These are phyloP conservation scores for Eupithecia pulchellata DNA, from an alignment of 2,888 invertebrate species.

Conservation along the genomic window DNA sequence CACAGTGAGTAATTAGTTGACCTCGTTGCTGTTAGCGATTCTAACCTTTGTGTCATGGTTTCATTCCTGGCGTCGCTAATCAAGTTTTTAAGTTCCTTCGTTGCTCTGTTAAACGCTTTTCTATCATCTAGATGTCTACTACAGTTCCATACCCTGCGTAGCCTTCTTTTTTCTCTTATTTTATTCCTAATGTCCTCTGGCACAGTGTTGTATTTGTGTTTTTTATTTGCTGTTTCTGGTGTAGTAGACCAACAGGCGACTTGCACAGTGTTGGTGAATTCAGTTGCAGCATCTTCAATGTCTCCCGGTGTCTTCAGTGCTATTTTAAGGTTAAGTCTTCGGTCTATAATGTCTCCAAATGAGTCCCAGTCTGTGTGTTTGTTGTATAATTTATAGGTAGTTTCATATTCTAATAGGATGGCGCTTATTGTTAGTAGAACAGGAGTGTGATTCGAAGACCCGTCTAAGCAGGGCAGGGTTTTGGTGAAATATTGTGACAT, in stretches of 20 bases:
- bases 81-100: too few relatives aligned
- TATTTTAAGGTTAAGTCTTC: too few relatives aligned
- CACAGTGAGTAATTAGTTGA: too few relatives aligned
- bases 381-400: background rate
- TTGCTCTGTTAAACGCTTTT: too few relatives aligned
- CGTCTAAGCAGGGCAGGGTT: background rate
- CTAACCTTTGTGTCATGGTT: too few relatives aligned
- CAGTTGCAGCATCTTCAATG: background rate
- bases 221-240: background rate
- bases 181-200: background rate
- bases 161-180: background rate
- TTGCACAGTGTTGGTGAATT: background rate
- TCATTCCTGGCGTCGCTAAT: too few relatives aligned
- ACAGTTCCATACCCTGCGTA: background rate
- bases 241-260: background rate
- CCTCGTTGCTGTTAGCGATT: too few relatives aligned
- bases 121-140: too few relatives aligned
- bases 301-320: background rate
- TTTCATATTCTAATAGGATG: background rate
- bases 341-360: background rate
- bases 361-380: background rate
- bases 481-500: background rate
- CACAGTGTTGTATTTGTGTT: background rate
- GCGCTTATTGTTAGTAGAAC: background rate
- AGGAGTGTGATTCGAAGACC: background rate